Evolutionary conservation across 2,797 vertebrate genomes (phyloP).

Genomic region (Brachyalestes nurse): DNA sequence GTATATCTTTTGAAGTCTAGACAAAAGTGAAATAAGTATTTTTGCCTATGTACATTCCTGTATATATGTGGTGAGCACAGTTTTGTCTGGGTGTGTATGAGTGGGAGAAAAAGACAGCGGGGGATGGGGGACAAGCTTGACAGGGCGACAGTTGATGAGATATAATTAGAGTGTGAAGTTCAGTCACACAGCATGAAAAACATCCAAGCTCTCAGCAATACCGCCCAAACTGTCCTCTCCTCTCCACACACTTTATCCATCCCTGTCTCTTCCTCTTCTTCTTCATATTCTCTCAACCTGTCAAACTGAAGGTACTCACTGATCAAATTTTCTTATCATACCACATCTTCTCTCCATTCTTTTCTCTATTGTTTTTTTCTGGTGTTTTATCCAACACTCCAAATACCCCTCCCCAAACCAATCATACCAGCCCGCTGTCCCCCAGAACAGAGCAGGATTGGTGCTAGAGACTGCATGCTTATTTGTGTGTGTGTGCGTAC

Average conservation of each 20-base stretch:
- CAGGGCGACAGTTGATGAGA: conserved; percentile 73
- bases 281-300: neutral
- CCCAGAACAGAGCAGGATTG: conserved; percentile 55
- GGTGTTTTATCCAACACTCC: conserved; percentile 1
- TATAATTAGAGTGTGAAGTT: conserved; percentile 76
- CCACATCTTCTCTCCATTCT: conserved; percentile 23
- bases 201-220: conserved; percentile 60
- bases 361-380: conserved; percentile 3
- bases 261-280: neutral
- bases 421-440: conserved; percentile 56
- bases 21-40: neutral
- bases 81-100: conserved; percentile 14
- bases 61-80: neutral
- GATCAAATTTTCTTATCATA: conserved; percentile 8
- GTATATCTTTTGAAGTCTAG: neutral
- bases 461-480: conserved; percentile 59
- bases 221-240: conserved; percentile 49
- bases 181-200: conserved; percentile 62
- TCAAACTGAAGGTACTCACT: neutral
- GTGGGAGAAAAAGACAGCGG: conserved; percentile 22
- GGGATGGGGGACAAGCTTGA: conserved; percentile 69
- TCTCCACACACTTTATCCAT: conserved; percentile 2
- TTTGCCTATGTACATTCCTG: conserved; percentile 3
- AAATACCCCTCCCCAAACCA: conserved; percentile 48
- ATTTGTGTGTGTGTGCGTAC: conserved; percentile 26